These are phyloP conservation scores for Caenorhabditis sp. DNA, from an alignment of 2,888 invertebrate genomes.

Conservation along the genomic window DNA sequence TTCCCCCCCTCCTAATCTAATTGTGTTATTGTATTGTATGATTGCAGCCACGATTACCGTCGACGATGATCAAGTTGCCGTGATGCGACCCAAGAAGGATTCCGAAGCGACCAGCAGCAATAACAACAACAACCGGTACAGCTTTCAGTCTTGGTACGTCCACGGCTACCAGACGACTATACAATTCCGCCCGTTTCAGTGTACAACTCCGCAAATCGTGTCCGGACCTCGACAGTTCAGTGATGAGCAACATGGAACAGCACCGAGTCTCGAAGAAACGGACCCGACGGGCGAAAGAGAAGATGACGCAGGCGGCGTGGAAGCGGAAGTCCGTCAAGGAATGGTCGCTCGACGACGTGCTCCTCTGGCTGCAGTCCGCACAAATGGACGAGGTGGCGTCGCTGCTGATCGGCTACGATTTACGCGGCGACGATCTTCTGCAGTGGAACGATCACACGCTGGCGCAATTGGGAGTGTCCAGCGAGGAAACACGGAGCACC, in stretches of 20 bases:
- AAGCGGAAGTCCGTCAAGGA: slow-evolving; percentile 55
- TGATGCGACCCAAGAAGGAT: slow-evolving; percentile 49
- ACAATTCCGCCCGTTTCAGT: too few relatives aligned
- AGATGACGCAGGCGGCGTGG: slow-evolving; percentile 60
- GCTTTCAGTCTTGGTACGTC: slow-evolving; percentile 54
- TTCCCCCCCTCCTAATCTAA: too few relatives aligned
- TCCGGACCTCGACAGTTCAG: slow-evolving; percentile 60
- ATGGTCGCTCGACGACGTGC: slow-evolving; percentile 69
- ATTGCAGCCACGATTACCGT: slow-evolving; percentile 59
- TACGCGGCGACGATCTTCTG: slow-evolving; percentile 65
- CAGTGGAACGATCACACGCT: slow-evolving; percentile 65
- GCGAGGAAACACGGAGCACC: slow-evolving; percentile 37
- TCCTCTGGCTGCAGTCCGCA: slow-evolving; percentile 68
- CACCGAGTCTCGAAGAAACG: slow-evolving; percentile 55
- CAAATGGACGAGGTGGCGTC: slow-evolving; percentile 69
- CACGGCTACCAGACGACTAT: too few relatives aligned
- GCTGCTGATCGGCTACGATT: slow-evolving; percentile 69
- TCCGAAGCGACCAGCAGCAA: slow-evolving; percentile 17
- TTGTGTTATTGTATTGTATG: not conserved
- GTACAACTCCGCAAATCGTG: slow-evolving; percentile 65
- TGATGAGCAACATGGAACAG: slow-evolving; percentile 46
- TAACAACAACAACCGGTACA: slow-evolving; percentile 43
- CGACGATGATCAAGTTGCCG: slow-evolving; percentile 47
- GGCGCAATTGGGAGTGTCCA: slow-evolving; percentile 59
- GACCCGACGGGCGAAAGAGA: slow-evolving; percentile 62